These are phyloP conservation scores for Lycocerus yunnanus DNA, from an alignment of 2,888 invertebrate genomes.

Conservation along the genomic window DNA sequence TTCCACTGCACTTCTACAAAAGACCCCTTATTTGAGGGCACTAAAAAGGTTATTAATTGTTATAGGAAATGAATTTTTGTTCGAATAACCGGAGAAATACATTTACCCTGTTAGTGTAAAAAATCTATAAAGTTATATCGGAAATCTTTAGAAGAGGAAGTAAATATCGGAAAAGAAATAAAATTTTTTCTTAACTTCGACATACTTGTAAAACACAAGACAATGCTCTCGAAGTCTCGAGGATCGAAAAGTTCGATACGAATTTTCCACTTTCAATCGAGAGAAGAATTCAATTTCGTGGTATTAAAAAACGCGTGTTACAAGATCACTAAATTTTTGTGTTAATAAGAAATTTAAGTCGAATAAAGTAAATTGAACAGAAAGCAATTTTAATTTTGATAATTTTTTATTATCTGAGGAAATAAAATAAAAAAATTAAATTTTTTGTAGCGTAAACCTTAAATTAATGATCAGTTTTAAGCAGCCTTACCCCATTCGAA, in stretches of 20 bases:
- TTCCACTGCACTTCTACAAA: too few species aligned
- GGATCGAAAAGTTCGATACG: not conserved
- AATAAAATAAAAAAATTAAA: not conserved
- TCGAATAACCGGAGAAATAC: too few species aligned
- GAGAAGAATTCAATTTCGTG: not conserved
- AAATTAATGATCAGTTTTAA: not conserved
- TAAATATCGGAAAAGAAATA: not conserved
- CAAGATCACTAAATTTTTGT: not conserved
- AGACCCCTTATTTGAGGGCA: too few species aligned
- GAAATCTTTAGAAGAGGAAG: not conserved
- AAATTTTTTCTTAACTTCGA: not conserved
- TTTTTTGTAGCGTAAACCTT: not conserved
- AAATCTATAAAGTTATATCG: not conserved
- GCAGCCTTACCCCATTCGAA: constrained; percentile 1
- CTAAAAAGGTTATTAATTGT: too few species aligned
- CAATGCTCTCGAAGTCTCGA: not conserved
- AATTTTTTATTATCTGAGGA: not conserved
- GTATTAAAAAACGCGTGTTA: not conserved
- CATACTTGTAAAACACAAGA: not conserved
- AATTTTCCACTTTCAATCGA: not conserved
- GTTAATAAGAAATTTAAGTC: not conserved
- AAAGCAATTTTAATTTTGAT: not conserved
- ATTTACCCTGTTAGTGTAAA: not conserved
- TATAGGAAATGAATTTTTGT: too few species aligned
- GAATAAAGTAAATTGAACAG: not conserved